Evolutionary conservation across 2,113 vertebrate genomes (phyloP).

Genomic region (Paramisgurnus dabryanus): DNA sequence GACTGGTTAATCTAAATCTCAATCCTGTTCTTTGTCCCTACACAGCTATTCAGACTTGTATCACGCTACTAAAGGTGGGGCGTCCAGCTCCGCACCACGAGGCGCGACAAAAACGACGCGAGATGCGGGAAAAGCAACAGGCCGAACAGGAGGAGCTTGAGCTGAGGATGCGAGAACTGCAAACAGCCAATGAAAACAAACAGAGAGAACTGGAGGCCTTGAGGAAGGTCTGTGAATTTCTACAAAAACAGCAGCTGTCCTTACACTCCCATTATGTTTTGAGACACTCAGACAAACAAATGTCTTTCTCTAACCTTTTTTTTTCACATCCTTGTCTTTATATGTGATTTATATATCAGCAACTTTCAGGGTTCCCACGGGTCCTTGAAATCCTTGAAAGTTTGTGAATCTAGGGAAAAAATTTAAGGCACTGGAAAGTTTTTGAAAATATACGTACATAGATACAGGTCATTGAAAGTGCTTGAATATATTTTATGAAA

Average conservation of each 20-base stretch:
- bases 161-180: conserved; percentile 89
- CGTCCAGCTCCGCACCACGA: conserved; percentile 88
- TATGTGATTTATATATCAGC: no score
- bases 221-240: conserved; percentile 78
- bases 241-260: not conserved
- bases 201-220: conserved; percentile 90
- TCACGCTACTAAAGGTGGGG: conserved; percentile 79
- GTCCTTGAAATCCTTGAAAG: no score
- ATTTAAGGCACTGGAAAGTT: no score
- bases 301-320: not conserved
- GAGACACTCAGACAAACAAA: not conserved
- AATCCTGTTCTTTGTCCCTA: not conserved
- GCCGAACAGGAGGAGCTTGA: conserved; percentile 90
- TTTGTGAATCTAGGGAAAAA: no score
- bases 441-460: no score
- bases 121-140: conserved; percentile 82
- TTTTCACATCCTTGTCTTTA: not conserved
- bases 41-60: conserved; percentile 87
- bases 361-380: no score
- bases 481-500: no score
- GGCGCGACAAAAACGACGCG: conserved; percentile 83
- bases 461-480: no score
- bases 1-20: not conserved
- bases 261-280: not conserved
- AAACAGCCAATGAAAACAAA: conserved; percentile 88